Base-by-base conservation (phyloP, 2,113 vertebrate genomes). In the Stegastes partitus region DNA sequence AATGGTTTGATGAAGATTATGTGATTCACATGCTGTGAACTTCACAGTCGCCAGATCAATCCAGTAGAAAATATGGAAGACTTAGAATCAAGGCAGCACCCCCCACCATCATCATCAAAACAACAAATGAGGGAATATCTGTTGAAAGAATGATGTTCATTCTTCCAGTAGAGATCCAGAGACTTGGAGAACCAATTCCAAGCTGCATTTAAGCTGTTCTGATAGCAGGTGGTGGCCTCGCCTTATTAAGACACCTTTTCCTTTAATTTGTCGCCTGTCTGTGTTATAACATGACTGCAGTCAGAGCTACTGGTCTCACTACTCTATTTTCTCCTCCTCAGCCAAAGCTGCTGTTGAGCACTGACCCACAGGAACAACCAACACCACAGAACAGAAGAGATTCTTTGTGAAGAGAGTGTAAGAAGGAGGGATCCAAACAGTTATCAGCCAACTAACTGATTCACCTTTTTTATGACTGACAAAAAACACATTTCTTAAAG, bases 281-380 rank as follows among this genome's bases (percentile, higher is more conserved):
- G 31, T 34, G 31, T 34, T 34, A 1, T 5, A 42, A n/a, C 8
- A 50, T 10, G 22, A 44, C 28, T 22, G 21, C 12, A 21, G 28
- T 10, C 39, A 7, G 9, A 67, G 64, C 54, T 15, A 16, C 45
- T 68, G 16, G 58, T 6, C 3, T 77, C 8, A 58, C n/a, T 1
- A 3, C 5, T 66, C 14, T 73, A 8, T 75, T 78, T 72, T 57
- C 58, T 49, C 72, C 50, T 58, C 64, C 54, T 79, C 86, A 97
- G 96, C 96, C 89, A 96, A 95, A 94, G 96, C 96, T 79, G 89
- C 94, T 19, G 94, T 92, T 2, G 92, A 96, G 31, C 93, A 91
- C 16, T 96, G 94, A 97, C 15, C 65, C 42, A 34, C 67, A 57
- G 26, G 31, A 62, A 39, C 14, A 1, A 74, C 50, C 47, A 1